Conservation (phyloP, 2,113 vertebrate genomes). For the Trachemys scripta region DNA sequence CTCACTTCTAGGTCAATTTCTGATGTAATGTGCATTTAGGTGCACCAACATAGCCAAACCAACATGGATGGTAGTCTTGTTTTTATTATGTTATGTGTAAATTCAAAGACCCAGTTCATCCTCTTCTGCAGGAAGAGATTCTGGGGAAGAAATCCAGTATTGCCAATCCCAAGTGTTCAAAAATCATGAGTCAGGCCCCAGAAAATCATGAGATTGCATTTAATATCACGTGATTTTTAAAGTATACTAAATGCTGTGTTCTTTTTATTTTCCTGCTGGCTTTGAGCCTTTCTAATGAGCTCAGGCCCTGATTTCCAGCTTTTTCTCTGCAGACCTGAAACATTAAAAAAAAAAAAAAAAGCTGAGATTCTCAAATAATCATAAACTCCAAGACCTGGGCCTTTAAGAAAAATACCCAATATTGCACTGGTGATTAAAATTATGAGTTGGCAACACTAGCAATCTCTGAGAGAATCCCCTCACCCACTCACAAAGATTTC, state of each 20-base stretch:
- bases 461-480: background rate
- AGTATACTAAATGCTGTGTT: background rate
- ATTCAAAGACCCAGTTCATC: background rate
- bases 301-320: background rate
- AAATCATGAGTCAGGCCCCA: background rate
- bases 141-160: background rate
- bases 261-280: background rate
- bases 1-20: background rate
- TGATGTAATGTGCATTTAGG: background rate
- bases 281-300: background rate
- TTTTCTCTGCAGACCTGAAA: background rate
- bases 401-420: background rate
- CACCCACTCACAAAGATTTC: background rate
- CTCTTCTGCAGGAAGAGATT: background rate
- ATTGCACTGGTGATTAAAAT: background rate
- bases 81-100: background rate
- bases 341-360: background rate
- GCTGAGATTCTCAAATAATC: background rate
- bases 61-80: background rate
- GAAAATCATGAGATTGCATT: background rate
- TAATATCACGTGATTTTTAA: too few species aligned
- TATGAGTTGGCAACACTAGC: background rate
- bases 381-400: background rate
- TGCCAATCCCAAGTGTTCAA: background rate
- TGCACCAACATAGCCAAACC: background rate